Conservation (phyloP, 2,797 vertebrate genomes). For the Coreius guichenoti region DNA sequence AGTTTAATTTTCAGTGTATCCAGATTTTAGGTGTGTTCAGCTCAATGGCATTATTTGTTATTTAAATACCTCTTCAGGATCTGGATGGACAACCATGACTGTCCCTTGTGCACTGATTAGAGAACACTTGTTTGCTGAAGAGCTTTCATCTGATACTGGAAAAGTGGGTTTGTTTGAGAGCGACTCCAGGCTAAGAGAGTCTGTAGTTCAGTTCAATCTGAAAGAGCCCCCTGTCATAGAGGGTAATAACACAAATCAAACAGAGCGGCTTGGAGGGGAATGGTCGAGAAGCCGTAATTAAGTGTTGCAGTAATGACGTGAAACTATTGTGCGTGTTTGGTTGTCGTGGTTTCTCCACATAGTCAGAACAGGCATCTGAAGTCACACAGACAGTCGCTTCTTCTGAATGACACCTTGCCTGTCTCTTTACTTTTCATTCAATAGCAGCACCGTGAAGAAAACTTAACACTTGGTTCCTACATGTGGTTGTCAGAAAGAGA, state of each 20-base stretch:
- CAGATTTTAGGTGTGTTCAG: neutral
- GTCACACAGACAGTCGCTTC: slow-evolving; percentile 16
- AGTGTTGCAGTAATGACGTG: slow-evolving; percentile 41
- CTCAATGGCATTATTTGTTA: slow-evolving; percentile 20
- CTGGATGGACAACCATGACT: slow-evolving; percentile 39
- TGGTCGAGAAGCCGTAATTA: slow-evolving; percentile 49
- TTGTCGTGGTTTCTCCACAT: slow-evolving; percentile 32
- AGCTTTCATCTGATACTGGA: slow-evolving; percentile 50
- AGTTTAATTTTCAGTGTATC: neutral
- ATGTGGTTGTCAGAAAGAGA: neutral
- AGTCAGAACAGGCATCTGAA: slow-evolving; percentile 40
- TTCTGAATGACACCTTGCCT: slow-evolving; percentile 31
- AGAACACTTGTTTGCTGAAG: slow-evolving; percentile 46
- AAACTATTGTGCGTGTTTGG: slow-evolving; percentile 31
- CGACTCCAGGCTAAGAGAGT: slow-evolving; percentile 37
- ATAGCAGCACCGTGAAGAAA: slow-evolving; percentile 7
- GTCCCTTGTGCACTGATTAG: slow-evolving; percentile 38
- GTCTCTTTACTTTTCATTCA: slow-evolving; percentile 42
- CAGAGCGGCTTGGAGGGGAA: slow-evolving; percentile 51
- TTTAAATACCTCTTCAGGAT: slow-evolving; percentile 30
- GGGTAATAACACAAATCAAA: slow-evolving; percentile 66
- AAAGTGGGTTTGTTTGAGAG: slow-evolving; percentile 54
- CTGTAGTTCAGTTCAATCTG: slow-evolving; percentile 58
- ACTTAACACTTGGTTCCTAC: slow-evolving; percentile 8
- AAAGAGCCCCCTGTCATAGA: slow-evolving; percentile 47